These are phyloP conservation scores for Thera obeliscata DNA, from an alignment of 2,888 invertebrate species.

Conservation along the genomic window DNA sequence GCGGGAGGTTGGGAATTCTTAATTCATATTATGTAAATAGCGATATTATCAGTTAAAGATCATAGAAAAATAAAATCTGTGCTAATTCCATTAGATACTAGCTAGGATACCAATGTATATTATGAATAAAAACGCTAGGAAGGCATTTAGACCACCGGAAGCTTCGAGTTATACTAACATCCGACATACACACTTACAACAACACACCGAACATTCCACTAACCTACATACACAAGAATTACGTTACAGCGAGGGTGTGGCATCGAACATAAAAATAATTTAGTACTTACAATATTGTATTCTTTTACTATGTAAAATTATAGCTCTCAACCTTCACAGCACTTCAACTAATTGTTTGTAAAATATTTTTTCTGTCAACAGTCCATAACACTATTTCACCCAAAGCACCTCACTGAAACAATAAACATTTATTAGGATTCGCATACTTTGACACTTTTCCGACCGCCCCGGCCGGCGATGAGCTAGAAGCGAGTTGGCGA, in stretches of 20 bases:
- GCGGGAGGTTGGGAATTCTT: constrained; percentile 13
- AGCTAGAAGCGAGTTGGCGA: too few species aligned
- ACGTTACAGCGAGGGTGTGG: constrained; percentile 75
- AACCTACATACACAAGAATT: constrained; percentile 65
- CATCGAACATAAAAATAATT: constrained; percentile 81
- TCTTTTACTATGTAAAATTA: constrained; percentile 71
- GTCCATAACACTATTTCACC: constrained; percentile 34
- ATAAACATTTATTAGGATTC: constrained; percentile 11
- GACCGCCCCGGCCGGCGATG: too few species aligned
- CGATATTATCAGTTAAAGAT: constrained; percentile 25
- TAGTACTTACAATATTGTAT: constrained; percentile 74
- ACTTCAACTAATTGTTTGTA: constrained; percentile 63
- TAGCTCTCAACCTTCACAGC: constrained; percentile 75
- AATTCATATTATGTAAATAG: constrained; percentile 18
- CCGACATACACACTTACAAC: constrained; percentile 59
- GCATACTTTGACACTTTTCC: too few species aligned
- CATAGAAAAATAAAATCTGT: constrained; percentile 33
- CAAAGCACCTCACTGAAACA: constrained; percentile 63
- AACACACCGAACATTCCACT: constrained; percentile 70
- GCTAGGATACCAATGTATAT: constrained; percentile 15
- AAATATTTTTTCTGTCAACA: constrained; percentile 48
- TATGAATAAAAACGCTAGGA: constrained; percentile 25
- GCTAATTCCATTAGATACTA: constrained; percentile 24
- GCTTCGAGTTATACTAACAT: constrained; percentile 56
- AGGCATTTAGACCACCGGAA: constrained; percentile 57